Base-by-base conservation (phyloP, 2,113 vertebrate genomes). In the Zapornia atra region DNA sequence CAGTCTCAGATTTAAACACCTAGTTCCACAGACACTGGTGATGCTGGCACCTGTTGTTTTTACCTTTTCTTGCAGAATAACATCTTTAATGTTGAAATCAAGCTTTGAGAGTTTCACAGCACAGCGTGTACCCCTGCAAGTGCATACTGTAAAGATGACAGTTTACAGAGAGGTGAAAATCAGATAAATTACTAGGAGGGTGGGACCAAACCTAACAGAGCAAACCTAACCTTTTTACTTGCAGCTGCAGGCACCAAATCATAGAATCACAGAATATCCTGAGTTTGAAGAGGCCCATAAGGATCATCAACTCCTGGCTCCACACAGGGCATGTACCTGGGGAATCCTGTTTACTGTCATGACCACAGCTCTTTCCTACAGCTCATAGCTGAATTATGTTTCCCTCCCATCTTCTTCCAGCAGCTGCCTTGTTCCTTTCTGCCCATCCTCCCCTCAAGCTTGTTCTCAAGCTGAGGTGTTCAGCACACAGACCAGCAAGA, bases 81-180 rank as follows among this genome's bases (percentile, higher is more conserved):
- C n/a, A 61, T 87, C 91, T 96, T 93, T 22, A 8, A 88, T 73
- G 70, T 66, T 59, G 70, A 93, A 73, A 82, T 46, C 17, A 59
- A 69, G 9, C 71, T 91, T 91, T 72, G n/a, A 17, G 44, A 90
- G 76, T 88, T 92, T 90, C 75, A 25, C 57, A 90, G 89, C 60
- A 86, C 76, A 72, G 59, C 26, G 56, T 70, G 93, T 94, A 68
- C 66, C 76, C 73, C 70, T 59, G 54, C 82, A 93, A 72, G 79
- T 6, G 22, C 44, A 26, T 63, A 29, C 28, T 60, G 82, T 29
- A 89, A 90, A 94, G 48, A 72, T 75, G 78, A 77, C 73, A 79
- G 79, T 68, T 66, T 64, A 86, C 20, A 48, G 48, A 82, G 54
- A 87, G 63, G 78, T 82, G 82, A 77, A 95, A 96, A 94, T 42